These are phyloP conservation scores for Thumatha senex DNA, from an alignment of 2,888 invertebrate genomes.

Conservation along the genomic window DNA sequence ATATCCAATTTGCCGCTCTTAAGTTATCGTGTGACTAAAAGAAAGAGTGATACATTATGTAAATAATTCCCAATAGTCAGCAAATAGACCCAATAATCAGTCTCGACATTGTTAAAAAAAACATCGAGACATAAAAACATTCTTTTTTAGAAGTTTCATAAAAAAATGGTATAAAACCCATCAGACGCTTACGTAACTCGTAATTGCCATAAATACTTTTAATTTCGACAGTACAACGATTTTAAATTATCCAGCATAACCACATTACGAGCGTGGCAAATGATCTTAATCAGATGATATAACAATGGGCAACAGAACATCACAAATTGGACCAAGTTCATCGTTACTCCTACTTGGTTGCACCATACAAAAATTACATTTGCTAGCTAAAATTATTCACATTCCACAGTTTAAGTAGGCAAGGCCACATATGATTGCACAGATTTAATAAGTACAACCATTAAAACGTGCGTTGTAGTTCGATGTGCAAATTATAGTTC, in stretches of 20 bases:
- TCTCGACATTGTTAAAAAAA: no score
- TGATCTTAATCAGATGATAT: constrained; percentile 36
- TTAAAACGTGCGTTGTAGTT: neutral
- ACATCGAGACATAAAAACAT: no score
- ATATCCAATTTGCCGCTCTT: no score
- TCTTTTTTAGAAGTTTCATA: no score
- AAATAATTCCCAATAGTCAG: no score
- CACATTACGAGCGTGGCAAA: constrained; percentile 36
- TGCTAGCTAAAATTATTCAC: constrained; percentile 12
- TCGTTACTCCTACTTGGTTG: constrained; percentile 30
- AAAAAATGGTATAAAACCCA: neutral
- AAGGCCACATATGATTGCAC: constrained; percentile 7
- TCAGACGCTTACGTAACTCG: neutral
- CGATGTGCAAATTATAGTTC: neutral
- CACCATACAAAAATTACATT: constrained; percentile 30
- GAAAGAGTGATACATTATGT: no score
- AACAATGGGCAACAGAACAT: constrained; percentile 46
- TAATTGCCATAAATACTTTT: constrained; percentile 1
- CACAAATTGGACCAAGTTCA: constrained; percentile 40
- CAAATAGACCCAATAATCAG: no score
- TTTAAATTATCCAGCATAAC: constrained; percentile 10
- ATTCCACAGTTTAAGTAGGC: constrained; percentile 11
- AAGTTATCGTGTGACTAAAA: no score
- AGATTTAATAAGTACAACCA: constrained; percentile 5
- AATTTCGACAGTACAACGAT: constrained; percentile 15